Evolutionary conservation across 2,888 invertebrate genomes (phyloP).

Genomic region (Euplagia quadripunctaria): DNA sequence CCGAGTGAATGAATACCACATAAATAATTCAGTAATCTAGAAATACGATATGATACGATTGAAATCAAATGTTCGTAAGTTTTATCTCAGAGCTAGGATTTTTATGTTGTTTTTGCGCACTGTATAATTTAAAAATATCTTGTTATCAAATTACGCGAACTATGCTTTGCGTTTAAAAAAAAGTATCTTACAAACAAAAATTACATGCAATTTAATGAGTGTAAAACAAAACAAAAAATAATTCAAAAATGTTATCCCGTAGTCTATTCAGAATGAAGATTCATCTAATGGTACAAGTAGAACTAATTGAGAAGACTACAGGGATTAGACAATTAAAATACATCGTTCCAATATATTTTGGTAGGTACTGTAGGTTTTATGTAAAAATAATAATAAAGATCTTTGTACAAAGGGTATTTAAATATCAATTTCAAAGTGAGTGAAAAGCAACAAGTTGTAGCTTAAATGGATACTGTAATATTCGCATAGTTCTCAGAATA

Average conservation of each 20-base stretch:
- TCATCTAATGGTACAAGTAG: neutral
- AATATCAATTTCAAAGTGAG: neutral
- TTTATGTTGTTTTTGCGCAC: neutral
- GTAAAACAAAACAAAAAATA: too few species aligned
- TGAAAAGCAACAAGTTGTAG: neutral
- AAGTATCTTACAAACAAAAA: too few species aligned
- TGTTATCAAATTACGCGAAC: too few species aligned
- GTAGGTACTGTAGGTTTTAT: too few species aligned
- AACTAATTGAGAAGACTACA: neutral
- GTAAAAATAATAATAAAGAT: too few species aligned
- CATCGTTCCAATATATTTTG: neutral
- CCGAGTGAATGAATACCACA: constrained; percentile 12
- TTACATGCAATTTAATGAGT: too few species aligned
- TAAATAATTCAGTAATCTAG: constrained; percentile 12
- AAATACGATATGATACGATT: neutral
- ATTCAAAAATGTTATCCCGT: too few species aligned
- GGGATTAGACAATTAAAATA: neutral
- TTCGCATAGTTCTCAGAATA: neutral
- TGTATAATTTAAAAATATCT: neutral
- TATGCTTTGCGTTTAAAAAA: too few species aligned
- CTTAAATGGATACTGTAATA: neutral
- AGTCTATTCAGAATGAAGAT: too few species aligned
- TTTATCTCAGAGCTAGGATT: constrained; percentile 4
- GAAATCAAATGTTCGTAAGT: constrained; percentile 4
- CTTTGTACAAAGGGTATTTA: neutral